Percentiles rank a stretch among this genome's conserved stretches.
phyloP scores from a whole-genome alignment of 35 echinoderm and acorn worm genomes.

The Heliocidaris tuberculata region DNA sequence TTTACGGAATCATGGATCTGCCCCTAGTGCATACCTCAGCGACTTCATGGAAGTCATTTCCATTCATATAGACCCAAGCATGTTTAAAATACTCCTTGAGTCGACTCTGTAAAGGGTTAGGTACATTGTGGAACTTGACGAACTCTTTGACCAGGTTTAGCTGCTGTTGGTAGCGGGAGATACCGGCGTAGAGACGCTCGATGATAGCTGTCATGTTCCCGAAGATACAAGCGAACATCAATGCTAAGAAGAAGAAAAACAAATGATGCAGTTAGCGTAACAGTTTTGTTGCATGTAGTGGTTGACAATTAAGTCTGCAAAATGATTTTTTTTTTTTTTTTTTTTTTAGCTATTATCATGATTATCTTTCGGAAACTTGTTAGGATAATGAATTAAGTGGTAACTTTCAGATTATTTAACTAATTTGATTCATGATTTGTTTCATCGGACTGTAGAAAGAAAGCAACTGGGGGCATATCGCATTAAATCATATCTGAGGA shows the following conservation, averaged over 20 bases:
- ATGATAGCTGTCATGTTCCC: slow-evolving; percentile 95
- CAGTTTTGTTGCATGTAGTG: no score
- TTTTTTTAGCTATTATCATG: no score
- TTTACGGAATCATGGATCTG: neutral
- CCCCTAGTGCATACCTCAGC: slow-evolving; percentile 39
- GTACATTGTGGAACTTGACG: slow-evolving; percentile 95
- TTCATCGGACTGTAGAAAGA: no score
- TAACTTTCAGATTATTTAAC: no score
- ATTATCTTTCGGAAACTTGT: no score
- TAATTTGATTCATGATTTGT: no score
- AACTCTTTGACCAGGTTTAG: slow-evolving; percentile 92
- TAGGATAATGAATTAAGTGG: no score
- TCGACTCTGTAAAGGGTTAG: slow-evolving; percentile 67
- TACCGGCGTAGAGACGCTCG: slow-evolving; percentile 92
- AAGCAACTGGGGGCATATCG: no score
- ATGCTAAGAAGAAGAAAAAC: slow-evolving; percentile 56
- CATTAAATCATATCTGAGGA: no score
- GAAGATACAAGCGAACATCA: slow-evolving; percentile 95
- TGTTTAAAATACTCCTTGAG: slow-evolving; percentile 96
- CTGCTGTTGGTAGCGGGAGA: slow-evolving; percentile 89
- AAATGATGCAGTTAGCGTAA: neutral
- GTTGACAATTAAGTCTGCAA: no score
- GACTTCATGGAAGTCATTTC: slow-evolving; percentile 90
- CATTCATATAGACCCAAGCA: slow-evolving; percentile 84
- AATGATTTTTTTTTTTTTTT: no score